A percentile compares a stretch with the other conserved stretches of the same genome.
Conservation (phyloP, 2,888 invertebrate genomes). For the Heliconius ismenius region DNA sequence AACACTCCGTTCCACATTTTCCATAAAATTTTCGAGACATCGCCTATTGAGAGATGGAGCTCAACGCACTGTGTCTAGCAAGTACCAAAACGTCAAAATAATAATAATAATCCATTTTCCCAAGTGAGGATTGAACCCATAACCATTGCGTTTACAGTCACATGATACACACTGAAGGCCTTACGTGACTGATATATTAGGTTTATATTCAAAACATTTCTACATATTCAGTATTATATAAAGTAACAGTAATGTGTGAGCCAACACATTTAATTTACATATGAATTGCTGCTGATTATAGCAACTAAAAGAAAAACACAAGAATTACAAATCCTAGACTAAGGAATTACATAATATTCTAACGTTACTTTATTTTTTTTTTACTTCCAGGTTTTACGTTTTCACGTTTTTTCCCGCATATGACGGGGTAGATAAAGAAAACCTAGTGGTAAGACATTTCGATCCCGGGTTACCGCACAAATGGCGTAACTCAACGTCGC, state of each 20-base stretch:
- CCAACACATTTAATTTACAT: background rate
- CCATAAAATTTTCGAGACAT: no score
- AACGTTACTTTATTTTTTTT: background rate
- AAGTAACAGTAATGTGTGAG: background rate
- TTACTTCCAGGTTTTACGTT: background rate
- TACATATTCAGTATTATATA: background rate
- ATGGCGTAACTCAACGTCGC: background rate
- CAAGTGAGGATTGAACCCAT: no score
- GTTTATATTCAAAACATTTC: background rate
- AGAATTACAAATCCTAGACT: background rate
- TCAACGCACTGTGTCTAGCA: no score
- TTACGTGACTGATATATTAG: background rate
- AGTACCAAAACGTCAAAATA: no score
- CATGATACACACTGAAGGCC: background rate
- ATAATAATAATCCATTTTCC: no score
- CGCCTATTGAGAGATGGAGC: no score
- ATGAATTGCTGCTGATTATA: background rate
- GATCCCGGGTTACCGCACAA: no score
- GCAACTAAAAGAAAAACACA: background rate
- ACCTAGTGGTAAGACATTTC: background rate
- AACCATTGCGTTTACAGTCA: no score
- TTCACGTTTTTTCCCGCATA: background rate
- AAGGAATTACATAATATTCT: background rate
- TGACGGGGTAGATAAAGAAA: background rate
- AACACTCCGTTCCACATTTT: no score